A percentile compares a stretch with the other conserved stretches of the same genome.
phyloP scores from a whole-genome alignment of 1,140 invertebrate genomes.

The Drosophila mojavensis region DNA sequence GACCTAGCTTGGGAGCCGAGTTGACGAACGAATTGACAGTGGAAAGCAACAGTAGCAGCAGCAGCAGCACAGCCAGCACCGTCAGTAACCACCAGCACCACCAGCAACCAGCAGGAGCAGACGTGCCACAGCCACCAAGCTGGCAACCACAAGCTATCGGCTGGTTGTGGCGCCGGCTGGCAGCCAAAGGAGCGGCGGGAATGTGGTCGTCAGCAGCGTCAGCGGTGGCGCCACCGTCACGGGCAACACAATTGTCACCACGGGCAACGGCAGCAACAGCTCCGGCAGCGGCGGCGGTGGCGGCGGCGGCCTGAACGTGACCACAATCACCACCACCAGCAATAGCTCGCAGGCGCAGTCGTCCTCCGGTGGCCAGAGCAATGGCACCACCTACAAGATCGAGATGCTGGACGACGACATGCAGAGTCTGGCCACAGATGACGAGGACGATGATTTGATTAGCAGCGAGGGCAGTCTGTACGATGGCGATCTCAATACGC shows the following conservation, averaged over 20 bases:
- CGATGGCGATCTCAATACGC: slow-evolving; percentile 91
- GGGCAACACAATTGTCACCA: slow-evolving; percentile 24
- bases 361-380: slow-evolving; percentile 52
- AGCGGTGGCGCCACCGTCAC: neutral
- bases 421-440: slow-evolving; percentile 88
- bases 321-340: slow-evolving; percentile 71
- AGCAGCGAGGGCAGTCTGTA: slow-evolving; percentile 89
- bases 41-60: neutral
- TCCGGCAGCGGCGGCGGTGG: slow-evolving; percentile 50
- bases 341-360: slow-evolving; percentile 48
- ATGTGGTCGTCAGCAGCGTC: slow-evolving; percentile 52
- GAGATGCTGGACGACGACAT: slow-evolving; percentile 87
- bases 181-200: slow-evolving; percentile 55
- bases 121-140: slow-evolving; percentile 36
- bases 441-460: slow-evolving; percentile 91
- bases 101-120: neutral
- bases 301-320: slow-evolving; percentile 75
- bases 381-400: slow-evolving; percentile 79
- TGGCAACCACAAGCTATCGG: slow-evolving; percentile 78
- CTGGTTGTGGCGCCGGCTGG: slow-evolving; percentile 68
- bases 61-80: neutral
- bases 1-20: neutral
- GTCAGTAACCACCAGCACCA: neutral
- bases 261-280: slow-evolving; percentile 31
- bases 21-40: slow-evolving; percentile 8